A percentile compares a stretch with the other conserved stretches of the same genome.
Conservation (phyloP, 2,113 vertebrate species). For the Oncorhynchus masou region DNA sequence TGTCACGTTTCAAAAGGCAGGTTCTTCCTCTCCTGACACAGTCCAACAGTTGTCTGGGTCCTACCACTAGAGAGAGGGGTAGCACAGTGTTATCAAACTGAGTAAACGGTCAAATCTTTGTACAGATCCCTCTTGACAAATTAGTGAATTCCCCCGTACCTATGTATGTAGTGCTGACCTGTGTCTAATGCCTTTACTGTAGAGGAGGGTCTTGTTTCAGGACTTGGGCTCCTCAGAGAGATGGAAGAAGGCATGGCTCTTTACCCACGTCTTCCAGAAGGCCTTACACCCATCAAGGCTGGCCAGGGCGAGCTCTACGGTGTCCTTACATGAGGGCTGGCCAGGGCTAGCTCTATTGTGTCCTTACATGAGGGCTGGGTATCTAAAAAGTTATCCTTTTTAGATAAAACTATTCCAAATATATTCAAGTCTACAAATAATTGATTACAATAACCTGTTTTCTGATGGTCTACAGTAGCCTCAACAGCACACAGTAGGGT, state of each 20-base stretch:
- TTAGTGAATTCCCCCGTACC: too few species aligned
- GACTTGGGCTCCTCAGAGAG: conserved; percentile 79
- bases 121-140: too few species aligned
- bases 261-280: conserved; percentile 83
- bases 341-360: conserved; percentile 76
- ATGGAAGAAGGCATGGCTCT: conserved; percentile 82
- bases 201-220: conserved; percentile 77
- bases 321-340: conserved; percentile 76
- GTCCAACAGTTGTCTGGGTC: conserved; percentile 77
- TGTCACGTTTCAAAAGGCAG: conserved; percentile 79
- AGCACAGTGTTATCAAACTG: neutral
- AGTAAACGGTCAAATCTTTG: too few species aligned
- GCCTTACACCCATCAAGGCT: conserved; percentile 78
- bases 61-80: conserved; percentile 68
- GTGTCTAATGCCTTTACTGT: conserved; percentile 81
- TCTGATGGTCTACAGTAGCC: too few species aligned
- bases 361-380: conserved; percentile 76
- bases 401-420: too few species aligned
- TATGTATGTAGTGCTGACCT: conserved; percentile 59
- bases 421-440: too few species aligned
- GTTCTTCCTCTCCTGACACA: conserved; percentile 69
- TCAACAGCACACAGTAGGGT: too few species aligned
- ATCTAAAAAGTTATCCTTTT: too few species aligned
- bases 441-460: too few species aligned
- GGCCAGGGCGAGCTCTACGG: conserved; percentile 79